Base-by-base conservation (phyloP, 2,888 invertebrate species). In the Sminthurides aquaticus region DNA sequence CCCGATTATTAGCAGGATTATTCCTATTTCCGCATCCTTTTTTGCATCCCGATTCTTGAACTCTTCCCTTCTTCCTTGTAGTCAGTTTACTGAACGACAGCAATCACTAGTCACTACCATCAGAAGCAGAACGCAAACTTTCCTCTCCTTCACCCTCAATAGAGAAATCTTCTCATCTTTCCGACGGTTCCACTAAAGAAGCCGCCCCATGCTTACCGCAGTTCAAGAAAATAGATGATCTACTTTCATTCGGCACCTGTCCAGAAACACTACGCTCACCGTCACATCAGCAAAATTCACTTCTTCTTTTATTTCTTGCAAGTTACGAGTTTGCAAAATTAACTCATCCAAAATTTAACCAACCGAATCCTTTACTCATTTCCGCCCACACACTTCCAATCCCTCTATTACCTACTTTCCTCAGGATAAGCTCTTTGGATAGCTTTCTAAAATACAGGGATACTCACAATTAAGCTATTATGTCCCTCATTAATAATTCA, bases 241-340 rank as follows among this genome's bases (percentile, higher is more conserved):
- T 20, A 52, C 52, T 52, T 52, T 52, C 52, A 52, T 52, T 22
- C 52, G 52, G 52, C 52, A 52, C 20, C 52, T 52, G 52, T 52
- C 52, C 52, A 52, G 52, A 52, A 22, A 52, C 43, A 52, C 43
- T 5, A 34, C 11, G 5, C 52, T 52, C 22, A 18, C 52, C 18
- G 52, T 52, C 18, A 52, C 18, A 52, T 22, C 22, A 52, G 11
- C 5, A 18, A 52, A 52, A 52, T 20, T 52, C 15, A 34, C 43
- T 15, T 34, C 43, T 11, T 15, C 5, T 34, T 15, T 15, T 34
- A 34, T 34, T 5, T 11, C 5, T 15, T 34, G 8, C 15, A 11
- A 11, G 43, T 15, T 34, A 11, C 43, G 15, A 34, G 15, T n/a
- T 34, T 15, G 43, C 43, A 34, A 34, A 34, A 34, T 5, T 11